phyloP scores from a whole-genome alignment of 2,797 vertebrate genomes.

The Xiphorhynchus erythropygius region DNA sequence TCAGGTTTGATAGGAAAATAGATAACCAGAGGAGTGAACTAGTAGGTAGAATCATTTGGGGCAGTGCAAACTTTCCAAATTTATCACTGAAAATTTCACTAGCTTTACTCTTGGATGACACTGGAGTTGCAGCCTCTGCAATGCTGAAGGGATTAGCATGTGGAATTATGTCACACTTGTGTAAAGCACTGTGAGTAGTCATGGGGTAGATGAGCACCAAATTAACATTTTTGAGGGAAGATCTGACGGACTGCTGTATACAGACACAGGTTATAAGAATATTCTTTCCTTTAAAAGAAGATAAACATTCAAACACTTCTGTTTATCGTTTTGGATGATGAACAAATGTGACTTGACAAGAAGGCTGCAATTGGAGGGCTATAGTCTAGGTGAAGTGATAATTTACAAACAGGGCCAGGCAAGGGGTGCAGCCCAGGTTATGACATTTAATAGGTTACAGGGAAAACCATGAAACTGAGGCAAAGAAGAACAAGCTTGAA shows the following conservation, averaged over 20 bases:
- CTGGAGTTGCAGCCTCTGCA: not conserved
- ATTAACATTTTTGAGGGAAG: not conserved
- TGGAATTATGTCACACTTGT: not conserved
- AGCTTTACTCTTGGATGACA: not conserved
- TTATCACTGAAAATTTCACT: not conserved
- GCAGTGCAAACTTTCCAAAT: not conserved
- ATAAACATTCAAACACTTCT: not conserved
- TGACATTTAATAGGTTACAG: not conserved
- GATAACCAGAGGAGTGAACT: not conserved
- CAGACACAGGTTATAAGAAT: not conserved
- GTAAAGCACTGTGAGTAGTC: not conserved
- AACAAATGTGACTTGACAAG: not conserved
- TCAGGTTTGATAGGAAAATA: not conserved
- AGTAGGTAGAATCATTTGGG: not conserved
- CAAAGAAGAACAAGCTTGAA: not conserved
- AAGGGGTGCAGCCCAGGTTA: not conserved
- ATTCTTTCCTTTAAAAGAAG: not conserved
- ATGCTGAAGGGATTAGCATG: accelerated
- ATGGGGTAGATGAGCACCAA: not conserved
- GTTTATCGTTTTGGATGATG: not conserved
- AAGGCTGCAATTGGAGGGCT: not conserved
- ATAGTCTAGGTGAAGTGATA: not conserved
- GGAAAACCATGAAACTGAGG: not conserved
- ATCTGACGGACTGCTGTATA: not conserved
- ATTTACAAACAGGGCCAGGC: not conserved